Evolutionary conservation across 2,888 invertebrate species (phyloP), one percentile per base, ranked within the genome.

Genomic region (Acrocyrtus sp.): DNA sequence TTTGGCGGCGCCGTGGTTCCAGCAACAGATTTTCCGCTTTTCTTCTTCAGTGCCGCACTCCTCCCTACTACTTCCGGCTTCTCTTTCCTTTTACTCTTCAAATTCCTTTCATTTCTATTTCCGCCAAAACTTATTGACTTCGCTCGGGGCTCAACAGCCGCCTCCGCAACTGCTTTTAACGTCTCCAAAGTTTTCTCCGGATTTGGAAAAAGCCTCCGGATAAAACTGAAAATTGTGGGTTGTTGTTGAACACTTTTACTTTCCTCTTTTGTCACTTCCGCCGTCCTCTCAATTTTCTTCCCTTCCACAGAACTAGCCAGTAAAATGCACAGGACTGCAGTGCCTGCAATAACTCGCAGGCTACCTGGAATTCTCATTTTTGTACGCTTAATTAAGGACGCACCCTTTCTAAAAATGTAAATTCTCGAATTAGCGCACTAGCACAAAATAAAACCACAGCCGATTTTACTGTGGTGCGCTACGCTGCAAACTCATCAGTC

Each of bases 321-420:
- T 19, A 58, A 8, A 0, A 60, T 17, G 21, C 34, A 41, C 22
- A 56, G 3, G 0, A 67, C 6, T 12, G 34, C 34, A 34, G 12
- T 17, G 58, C 67, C 67, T 60, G 67, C 67, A 50, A 48, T 57
- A 57, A 66, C 2, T 24, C 39, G 67, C 67, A 67, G 67, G 67
- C 43, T 41, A 24, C 15, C 51, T 67, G 58, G 67, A 67, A 51
- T 15, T 48, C 60, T 67, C 67, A 67, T 67, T 43, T 51, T 67
- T 6, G 19, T 19, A 3, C 5, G 4, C 12, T 15, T 4, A 45
- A 17, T 17, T 34, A 34, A 41, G 17, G 41, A 41, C 17, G 19
- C 10, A 17, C 19, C n/a, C n/a, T 3, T 15, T 41, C n/a, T 19
- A 47, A 19, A 4, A 47, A 47, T 47, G 21, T 47, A 17, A 41